Evolutionary conservation across 2,113 vertebrate genomes (phyloP).

Genomic region (Entomyzon cyanotis): DNA sequence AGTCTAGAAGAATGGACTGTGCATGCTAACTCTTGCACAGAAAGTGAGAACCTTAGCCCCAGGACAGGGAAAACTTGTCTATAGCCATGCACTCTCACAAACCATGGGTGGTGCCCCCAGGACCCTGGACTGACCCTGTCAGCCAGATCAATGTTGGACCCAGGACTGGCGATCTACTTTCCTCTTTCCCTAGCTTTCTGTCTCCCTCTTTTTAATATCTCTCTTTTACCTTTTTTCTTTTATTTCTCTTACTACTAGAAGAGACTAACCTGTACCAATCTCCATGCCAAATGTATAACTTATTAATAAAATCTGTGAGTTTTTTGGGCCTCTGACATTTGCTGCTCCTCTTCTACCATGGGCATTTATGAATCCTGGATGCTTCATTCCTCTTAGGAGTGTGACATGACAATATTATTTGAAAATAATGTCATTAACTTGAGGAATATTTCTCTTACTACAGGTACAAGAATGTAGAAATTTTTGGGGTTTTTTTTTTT

Average conservation of each 20-base stretch:
- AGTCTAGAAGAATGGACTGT: background rate
- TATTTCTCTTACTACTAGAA: background rate
- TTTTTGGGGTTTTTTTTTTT: too few relatives aligned
- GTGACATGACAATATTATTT: fast-evolving
- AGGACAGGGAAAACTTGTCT: background rate
- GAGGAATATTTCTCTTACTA: background rate
- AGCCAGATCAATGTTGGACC: fast-evolving
- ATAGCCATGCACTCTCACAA: background rate
- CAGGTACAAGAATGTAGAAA: background rate
- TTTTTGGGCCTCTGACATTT: background rate
- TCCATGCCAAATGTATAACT: background rate
- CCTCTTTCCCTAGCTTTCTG: background rate
- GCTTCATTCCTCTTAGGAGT: background rate
- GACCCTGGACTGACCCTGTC: background rate
- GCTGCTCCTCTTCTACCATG: background rate
- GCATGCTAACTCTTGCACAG: background rate
- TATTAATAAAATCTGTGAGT: background rate
- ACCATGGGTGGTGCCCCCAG: background rate
- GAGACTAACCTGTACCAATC: background rate
- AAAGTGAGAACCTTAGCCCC: background rate
- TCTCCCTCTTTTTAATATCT: background rate
- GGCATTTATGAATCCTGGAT: background rate
- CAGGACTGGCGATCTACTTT: background rate
- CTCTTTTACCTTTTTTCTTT: too few relatives aligned
- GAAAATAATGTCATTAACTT: background rate